Conservation (phyloP, 2,888 invertebrate species). For the Tetramorium bicarinatum region DNA sequence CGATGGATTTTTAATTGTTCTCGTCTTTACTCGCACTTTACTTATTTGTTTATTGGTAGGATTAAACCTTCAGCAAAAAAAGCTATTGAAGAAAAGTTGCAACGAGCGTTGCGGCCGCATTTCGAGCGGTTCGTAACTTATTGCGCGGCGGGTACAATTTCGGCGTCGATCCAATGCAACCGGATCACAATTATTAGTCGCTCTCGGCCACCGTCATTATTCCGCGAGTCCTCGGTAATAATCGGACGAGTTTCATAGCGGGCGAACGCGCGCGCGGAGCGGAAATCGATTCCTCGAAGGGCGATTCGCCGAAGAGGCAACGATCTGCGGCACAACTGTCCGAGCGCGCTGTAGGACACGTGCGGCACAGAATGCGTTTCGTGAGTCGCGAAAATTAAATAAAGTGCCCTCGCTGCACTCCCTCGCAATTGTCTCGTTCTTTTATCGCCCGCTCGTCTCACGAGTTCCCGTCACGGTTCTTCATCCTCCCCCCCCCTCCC, state of each 20-base stretch:
- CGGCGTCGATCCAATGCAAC: constrained; percentile 61
- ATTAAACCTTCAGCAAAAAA: neutral
- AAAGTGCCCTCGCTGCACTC: constrained; percentile 44
- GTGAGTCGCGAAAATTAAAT: constrained; percentile 66
- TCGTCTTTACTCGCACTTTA: neutral
- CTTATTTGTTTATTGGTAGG: neutral
- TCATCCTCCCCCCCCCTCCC: neutral
- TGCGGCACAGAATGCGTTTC: constrained; percentile 57
- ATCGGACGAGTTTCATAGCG: constrained; percentile 56
- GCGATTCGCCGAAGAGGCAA: constrained; percentile 54
- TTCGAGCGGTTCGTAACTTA: neutral
- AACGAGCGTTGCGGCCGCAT: neutral
- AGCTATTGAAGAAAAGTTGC: too few relatives aligned
- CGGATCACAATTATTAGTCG: constrained; percentile 68
- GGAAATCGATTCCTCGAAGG: constrained; percentile 71
- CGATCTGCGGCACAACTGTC: constrained; percentile 57
- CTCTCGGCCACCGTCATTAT: constrained; percentile 37
- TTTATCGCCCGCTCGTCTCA: constrained; percentile 29
- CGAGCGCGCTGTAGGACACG: constrained; percentile 49
- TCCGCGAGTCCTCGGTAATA: constrained; percentile 53
- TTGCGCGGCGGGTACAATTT: constrained; percentile 14
- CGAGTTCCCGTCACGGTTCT: constrained; percentile 5
- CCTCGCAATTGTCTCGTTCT: constrained; percentile 48
- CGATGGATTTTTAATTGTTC: neutral
- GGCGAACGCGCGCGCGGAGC: constrained; percentile 23